A percentile compares a stretch with the other conserved stretches of the same genome.
These are phyloP conservation scores for Gallinago media DNA, from an alignment of 2,113 vertebrate genomes.

Conservation along the genomic window DNA sequence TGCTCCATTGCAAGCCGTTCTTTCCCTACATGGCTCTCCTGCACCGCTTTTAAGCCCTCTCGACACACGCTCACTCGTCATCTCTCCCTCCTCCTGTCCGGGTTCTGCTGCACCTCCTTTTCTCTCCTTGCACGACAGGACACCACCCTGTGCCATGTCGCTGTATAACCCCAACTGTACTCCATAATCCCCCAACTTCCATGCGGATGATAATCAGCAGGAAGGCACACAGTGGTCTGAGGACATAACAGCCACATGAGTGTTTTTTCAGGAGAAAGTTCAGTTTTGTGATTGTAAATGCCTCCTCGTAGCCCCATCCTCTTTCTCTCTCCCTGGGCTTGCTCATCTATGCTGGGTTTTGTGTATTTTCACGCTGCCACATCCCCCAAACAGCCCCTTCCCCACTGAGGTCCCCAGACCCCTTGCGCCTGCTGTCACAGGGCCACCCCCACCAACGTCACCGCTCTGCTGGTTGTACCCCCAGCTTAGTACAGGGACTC, in stretches of 20 bases:
- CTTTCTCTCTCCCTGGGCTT: neutral
- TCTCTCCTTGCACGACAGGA: neutral
- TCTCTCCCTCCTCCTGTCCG: neutral
- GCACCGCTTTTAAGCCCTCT: neutral
- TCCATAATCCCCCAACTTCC: neutral
- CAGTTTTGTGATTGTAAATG: neutral
- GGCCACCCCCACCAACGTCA: neutral
- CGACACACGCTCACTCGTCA: neutral
- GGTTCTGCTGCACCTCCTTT: neutral
- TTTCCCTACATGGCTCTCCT: constrained; percentile 15
- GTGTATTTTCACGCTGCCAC: neutral
- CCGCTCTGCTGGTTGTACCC: neutral
- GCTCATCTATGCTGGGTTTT: neutral
- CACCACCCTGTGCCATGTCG: neutral
- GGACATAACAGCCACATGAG: neutral
- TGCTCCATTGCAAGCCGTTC: neutral
- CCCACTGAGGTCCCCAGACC: neutral
- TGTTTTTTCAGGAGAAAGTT: neutral
- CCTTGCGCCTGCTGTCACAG: neutral
- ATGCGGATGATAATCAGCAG: neutral
- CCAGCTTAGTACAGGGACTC: neutral
- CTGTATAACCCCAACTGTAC: neutral
- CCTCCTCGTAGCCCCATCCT: neutral
- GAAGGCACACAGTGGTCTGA: neutral
- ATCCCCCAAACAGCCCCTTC: neutral